Conservation (phyloP, 2,797 vertebrate genomes). For the Pseudopleuronectes americanus region DNA sequence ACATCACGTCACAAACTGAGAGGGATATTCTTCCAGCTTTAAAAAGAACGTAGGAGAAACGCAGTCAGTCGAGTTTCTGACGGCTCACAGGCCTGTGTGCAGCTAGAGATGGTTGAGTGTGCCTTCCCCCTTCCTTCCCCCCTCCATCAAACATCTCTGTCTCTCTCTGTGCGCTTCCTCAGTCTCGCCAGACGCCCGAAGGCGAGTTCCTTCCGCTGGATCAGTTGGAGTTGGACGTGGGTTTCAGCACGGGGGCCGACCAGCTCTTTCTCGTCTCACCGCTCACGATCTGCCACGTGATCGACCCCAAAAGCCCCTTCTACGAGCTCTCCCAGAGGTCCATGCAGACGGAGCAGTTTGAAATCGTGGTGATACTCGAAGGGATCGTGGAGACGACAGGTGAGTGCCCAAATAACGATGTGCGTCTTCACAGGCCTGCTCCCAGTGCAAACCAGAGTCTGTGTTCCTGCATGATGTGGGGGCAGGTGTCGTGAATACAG, state of each 20-base stretch:
- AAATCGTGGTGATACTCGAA: constrained; percentile 99
- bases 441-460: neutral
- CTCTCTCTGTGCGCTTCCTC: constrained; percentile 69
- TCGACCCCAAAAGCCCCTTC: constrained; percentile 98
- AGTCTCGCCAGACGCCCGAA: constrained; percentile 99
- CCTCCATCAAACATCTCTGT: constrained; percentile 62
- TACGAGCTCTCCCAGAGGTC: constrained; percentile 98
- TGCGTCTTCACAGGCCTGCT: constrained; percentile 13
- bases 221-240: constrained; percentile 98
- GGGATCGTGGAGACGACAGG: constrained; percentile 99
- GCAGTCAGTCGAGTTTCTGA: constrained; percentile 17
- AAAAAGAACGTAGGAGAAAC: constrained; percentile 12
- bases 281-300: constrained; percentile 99
- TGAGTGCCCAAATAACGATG: constrained; percentile 77
- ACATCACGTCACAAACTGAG: constrained; percentile 9
- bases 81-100: constrained; percentile 55
- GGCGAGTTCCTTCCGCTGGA: constrained; percentile 98
- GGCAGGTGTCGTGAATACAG: constrained; percentile 16
- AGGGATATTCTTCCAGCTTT: constrained; percentile 17
- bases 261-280: constrained; percentile 99
- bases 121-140: constrained; percentile 54
- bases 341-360: constrained; percentile 98
- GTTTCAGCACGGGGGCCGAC: constrained; percentile 98
- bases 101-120: constrained; percentile 63
- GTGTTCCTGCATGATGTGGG: constrained; percentile 16